A percentile compares a stretch with the other conserved stretches of the same genome.
phyloP scores from a whole-genome alignment of 2,888 invertebrate genomes.

The Thyatira batis region DNA sequence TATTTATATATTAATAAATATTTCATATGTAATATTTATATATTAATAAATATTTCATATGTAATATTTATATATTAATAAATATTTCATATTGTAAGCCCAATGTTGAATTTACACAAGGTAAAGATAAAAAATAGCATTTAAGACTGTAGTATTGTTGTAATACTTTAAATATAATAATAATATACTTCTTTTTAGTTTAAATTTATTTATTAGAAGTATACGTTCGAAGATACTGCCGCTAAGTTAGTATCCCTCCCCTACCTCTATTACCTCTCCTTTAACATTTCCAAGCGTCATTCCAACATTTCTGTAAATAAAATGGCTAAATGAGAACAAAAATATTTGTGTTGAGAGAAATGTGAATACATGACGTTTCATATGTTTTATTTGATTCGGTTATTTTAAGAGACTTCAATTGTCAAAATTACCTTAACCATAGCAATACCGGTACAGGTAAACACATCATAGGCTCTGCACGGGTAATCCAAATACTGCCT shows the following conservation, averaged over 20 bases:
- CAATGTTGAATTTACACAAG: no score
- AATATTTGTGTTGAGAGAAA: background rate
- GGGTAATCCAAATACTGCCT: conserved; percentile 64
- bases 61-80: no score
- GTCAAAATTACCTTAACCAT: conserved; percentile 63
- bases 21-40: no score
- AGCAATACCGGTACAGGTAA: conserved; percentile 72
- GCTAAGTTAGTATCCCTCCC: background rate
- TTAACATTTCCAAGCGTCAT: conserved; percentile 57
- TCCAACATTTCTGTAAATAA: conserved; percentile 67
- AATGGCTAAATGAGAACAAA: background rate
- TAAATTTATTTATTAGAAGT: background rate
- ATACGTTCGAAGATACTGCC: background rate
- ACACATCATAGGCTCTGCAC: conserved; percentile 72
- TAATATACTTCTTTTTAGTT: background rate
- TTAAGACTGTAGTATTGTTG: no score
- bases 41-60: no score
- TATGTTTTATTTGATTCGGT: no score
- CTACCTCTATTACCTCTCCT: conserved; percentile 24
- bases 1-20: no score
- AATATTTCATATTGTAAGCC: no score
- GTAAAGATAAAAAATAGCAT: no score
- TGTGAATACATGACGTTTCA: background rate
- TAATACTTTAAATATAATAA: no score
- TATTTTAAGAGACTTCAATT: background rate